Base-by-base conservation (phyloP, 2,888 invertebrate species). In the Melieria picta region DNA sequence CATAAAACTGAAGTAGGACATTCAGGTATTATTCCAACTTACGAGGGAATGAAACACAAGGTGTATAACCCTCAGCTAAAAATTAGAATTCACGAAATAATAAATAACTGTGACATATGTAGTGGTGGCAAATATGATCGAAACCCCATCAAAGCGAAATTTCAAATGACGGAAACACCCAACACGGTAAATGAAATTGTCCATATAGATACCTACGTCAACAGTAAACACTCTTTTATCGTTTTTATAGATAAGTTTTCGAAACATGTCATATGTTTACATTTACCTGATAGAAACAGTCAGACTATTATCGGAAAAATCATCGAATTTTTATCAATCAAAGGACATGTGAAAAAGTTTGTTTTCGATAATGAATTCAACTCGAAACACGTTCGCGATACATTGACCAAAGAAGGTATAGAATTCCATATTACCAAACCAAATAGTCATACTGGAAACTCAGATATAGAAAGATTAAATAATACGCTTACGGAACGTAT, bases 1-100 rank as follows among this genome's bases (percentile, higher is more conserved):
- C 72, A 75, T 42, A 63, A 71, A 65, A 7, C 60, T 16, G 78
- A 79, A 72, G 61, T 68, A 68, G 77, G 74, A 42, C 72, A 75
- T 46, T 57, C 69, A 55, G 75, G 68, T 11, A 69, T 69, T 45
- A 65, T 60, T 7, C 66, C 72, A 55, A 73, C 70, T 50, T 71
- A 71, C 56, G 62, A 72, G 57, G 66, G 72, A 16, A 57, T 72
- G n/a, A 73, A 71, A 69, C 13, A 57, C 13, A 71, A 74, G 63
- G 60, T 66, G 48, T 68, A 69, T 62, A 57, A 69, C 47, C 72
- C 72, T 7, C 61, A 76, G 3, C 45, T 76, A 45, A 70, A 47
- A 60, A 57, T 45, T 50, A 10, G 69, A 55, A 65, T 75, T 55
- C 69, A 72, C 16, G 69, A 71, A 46, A 65, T 74, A 11, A 68